phyloP scores from a whole-genome alignment of 2,113 vertebrate genomes.

The Gallinago media region DNA sequence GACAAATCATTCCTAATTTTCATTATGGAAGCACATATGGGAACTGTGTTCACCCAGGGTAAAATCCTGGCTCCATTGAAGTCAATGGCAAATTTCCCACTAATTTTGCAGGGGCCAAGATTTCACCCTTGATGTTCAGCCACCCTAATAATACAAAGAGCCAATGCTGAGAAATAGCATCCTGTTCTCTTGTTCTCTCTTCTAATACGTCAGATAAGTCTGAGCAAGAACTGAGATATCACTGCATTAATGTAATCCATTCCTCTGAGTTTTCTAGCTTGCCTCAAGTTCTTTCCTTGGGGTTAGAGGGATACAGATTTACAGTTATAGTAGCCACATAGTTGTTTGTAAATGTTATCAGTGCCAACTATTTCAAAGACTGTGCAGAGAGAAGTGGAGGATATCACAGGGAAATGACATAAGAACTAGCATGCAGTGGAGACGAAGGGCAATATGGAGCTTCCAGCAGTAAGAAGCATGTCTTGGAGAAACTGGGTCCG shows the following conservation, averaged over 20 bases:
- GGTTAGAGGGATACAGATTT: neutral
- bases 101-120: constrained; percentile 35
- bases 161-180: neutral
- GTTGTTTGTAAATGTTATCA: neutral
- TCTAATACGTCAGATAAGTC: neutral
- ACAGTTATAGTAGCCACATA: neutral
- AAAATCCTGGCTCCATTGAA: constrained; percentile 45
- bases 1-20: constrained; percentile 43
- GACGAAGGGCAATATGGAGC: neutral
- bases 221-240: neutral
- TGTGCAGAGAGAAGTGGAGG: neutral
- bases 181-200: constrained; percentile 1
- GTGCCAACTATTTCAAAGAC: neutral
- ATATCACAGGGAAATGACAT: neutral
- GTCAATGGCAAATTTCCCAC: constrained; percentile 59
- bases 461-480: neutral
- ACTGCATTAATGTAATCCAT: neutral
- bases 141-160: constrained; percentile 15
- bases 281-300: neutral
- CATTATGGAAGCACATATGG: constrained; percentile 44
- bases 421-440: neutral
- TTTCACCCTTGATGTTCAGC: constrained; percentile 45
- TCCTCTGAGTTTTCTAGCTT: neutral
- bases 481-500: neutral
- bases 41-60: constrained; percentile 22